phyloP scores from a whole-genome alignment of 2,888 invertebrate genomes.

The Ecliptopera silaceata region DNA sequence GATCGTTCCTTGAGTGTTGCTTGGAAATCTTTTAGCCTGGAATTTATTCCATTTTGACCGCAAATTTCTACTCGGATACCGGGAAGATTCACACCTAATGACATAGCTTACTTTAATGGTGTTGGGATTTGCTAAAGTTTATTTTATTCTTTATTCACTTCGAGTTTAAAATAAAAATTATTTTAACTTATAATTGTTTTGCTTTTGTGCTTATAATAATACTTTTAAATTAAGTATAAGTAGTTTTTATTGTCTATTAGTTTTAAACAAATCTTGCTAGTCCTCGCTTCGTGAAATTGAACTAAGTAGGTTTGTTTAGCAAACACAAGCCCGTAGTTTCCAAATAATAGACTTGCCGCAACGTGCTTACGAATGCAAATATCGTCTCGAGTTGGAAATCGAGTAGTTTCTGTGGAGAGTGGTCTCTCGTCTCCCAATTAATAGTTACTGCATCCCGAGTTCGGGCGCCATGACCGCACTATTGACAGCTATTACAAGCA shows the following conservation, averaged over 20 bases:
- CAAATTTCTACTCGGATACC: background rate
- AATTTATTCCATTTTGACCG: conserved; percentile 16
- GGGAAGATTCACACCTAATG: background rate
- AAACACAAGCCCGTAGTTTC: conserved; percentile 1
- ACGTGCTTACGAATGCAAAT: conserved; percentile 26
- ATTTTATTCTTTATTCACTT: background rate
- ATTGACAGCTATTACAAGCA: conserved; percentile 1
- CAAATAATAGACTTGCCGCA: conserved; percentile 18
- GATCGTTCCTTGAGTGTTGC: conserved; percentile 21
- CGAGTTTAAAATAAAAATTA: no score
- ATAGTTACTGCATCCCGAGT: conserved; percentile 14
- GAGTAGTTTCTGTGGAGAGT: conserved; percentile 21
- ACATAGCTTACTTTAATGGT: background rate
- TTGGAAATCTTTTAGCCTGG: conserved; percentile 13
- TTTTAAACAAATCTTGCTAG: background rate
- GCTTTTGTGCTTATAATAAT: no score
- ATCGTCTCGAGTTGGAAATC: conserved; percentile 23
- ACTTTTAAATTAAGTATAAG: no score
- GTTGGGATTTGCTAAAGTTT: background rate
- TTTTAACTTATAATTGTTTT: no score
- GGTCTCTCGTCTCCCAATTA: conserved; percentile 17
- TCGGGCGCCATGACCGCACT: background rate
- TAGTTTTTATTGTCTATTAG: no score
- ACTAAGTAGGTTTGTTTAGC: background rate
- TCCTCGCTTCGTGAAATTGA: background rate